phyloP scores from a whole-genome alignment of 1,140 invertebrate genomes.

The Megathymus violae region DNA sequence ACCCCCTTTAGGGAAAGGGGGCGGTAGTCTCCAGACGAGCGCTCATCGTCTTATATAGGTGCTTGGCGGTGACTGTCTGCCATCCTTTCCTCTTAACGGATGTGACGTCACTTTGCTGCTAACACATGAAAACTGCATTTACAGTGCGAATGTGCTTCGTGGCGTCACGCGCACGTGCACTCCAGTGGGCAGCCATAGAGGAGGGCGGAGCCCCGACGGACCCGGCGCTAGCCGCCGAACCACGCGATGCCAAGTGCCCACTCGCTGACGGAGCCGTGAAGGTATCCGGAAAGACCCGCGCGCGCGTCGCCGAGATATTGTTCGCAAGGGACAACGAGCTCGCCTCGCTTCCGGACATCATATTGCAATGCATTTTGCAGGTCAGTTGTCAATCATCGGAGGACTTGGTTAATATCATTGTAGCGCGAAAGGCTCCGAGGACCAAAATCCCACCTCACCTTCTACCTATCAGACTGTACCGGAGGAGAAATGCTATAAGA shows the following conservation, averaged over 20 bases:
- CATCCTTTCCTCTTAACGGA: no score
- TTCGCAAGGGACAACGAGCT: conserved; percentile 65
- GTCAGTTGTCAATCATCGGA: conserved; percentile 18
- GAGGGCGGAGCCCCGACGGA: conserved; percentile 39
- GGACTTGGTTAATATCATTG: no score
- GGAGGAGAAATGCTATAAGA: no score
- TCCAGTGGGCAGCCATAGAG: conserved; percentile 22
- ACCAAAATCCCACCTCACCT: no score
- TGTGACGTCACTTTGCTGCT: no score
- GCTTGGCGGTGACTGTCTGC: no score
- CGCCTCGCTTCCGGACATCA: conserved; percentile 60
- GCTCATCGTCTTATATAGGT: no score
- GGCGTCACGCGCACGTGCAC: conserved; percentile 30
- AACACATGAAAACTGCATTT: no score
- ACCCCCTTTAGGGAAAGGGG: no score
- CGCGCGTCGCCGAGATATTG: conserved; percentile 58
- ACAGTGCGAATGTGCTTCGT: conserved; percentile 70
- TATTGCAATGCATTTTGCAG: conserved; percentile 64
- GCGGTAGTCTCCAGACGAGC: no score
- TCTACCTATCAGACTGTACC: no score
- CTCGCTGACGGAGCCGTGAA: conserved; percentile 35
- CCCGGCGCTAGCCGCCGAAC: conserved; percentile 19
- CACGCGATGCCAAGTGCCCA: conserved; percentile 36
- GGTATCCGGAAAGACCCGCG: conserved; percentile 53
- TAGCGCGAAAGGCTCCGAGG: no score